Evolutionary conservation across 2,888 invertebrate genomes (phyloP).

Genomic region (Agonum fuliginosum): DNA sequence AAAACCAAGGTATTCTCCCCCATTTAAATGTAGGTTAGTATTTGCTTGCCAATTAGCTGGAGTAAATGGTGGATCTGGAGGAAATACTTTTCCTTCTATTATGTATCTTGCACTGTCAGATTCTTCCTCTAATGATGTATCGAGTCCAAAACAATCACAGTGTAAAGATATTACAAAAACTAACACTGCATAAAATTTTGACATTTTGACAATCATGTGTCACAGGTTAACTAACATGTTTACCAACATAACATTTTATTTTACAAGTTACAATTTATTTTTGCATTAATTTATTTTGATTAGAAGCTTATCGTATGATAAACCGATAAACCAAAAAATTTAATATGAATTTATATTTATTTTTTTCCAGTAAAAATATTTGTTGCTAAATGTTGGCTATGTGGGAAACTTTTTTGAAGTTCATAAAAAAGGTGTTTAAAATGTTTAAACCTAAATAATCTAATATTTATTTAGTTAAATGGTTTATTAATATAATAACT

Average conservation of each 20-base stretch:
- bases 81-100: constrained; percentile 88
- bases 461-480: too few relatives aligned
- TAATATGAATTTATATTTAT: too few relatives aligned
- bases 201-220: constrained; percentile 44
- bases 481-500: too few relatives aligned
- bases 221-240: background rate
- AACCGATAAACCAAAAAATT: too few relatives aligned
- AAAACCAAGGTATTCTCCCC: constrained; percentile 91
- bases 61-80: constrained; percentile 78
- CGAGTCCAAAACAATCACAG: constrained; percentile 40
- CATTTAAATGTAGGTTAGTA: constrained; percentile 88
- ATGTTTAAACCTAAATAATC: too few relatives aligned
- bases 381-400: too few relatives aligned
- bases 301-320: too few relatives aligned
- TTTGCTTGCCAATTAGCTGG: constrained; percentile 84
- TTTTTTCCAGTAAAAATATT: too few relatives aligned
- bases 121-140: constrained; percentile 68
- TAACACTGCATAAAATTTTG: constrained; percentile 43
- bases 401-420: too few relatives aligned
- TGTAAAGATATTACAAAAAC: constrained; percentile 22
- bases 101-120: constrained; percentile 77
- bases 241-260: background rate
- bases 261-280: too few relatives aligned
- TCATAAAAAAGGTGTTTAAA: too few relatives aligned
- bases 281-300: too few relatives aligned